Evolutionary conservation across 2,113 vertebrate species (phyloP), one percentile per base, ranked within the genome.

Genomic region (Excalfactoria chinensis): DNA sequence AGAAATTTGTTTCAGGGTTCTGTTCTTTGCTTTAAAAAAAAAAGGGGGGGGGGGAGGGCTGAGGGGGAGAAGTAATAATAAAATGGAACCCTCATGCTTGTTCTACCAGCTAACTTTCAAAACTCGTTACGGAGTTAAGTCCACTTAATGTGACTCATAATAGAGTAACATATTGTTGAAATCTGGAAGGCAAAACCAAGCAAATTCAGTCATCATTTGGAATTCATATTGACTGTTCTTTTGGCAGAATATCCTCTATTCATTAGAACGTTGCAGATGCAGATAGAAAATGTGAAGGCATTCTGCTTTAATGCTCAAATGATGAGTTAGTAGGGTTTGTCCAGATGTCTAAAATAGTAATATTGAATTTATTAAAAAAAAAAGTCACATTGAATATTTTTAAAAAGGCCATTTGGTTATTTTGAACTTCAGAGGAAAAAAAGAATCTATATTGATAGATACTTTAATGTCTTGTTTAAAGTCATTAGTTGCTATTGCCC

Each of bases 401-500:
- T 53, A 26, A 64, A 64, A 70, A 82, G 40, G 30, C 86, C 26
- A 86, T 84, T 63, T 32, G 20, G 9, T 86, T 84, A 53, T 62
- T 92, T 67, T 76, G 35, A 70, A 70, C 84, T 86, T 35, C 44
- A 44, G 35, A 77, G 71, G 69, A 19, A 35, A 56, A 85, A 64
- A 73, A n/a, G 8, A 2, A 6, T 6, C 9, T 88, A 30, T 68
- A 44, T 74, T 78, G 26, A n/a, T 78, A 58, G 53, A 4, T 86
- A 26, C n/a, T 51, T 88, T 53, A 37, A 21, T 41, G 44, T 37
- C 62, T 37, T 84, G 59, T 72, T 88, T 93, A 89, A 90, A 86
- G 30, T 55, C 58, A 81, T 15, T 84, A 74, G 28, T 93, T 81
- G 51, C 69, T 92, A n/a, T 64, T 89, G 94, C 84, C 84, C 89